Base-by-base conservation (phyloP, 2,113 vertebrate genomes). In the Lota lota region DNA sequence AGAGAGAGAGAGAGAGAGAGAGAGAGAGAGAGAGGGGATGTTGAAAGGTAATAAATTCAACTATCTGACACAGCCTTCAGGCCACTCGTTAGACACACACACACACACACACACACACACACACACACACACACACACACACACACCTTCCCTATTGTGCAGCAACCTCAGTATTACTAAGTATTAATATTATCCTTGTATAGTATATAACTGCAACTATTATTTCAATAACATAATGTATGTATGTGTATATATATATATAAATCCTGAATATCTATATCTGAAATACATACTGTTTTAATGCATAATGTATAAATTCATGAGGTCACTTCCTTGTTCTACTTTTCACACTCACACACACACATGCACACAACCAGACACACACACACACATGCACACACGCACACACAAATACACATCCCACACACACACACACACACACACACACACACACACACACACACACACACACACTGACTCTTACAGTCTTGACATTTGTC, bases 21-120 rank as follows among this genome's bases (percentile, higher is more conserved):
- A n/a, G 1, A 6, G 56, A n/a, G 56, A 20, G 68, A 77, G 36
- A 50, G 56, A 58, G 61, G 63, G 54, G 77, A 69, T 83, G 78
- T 79, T 50, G 63, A 73, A 70, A 64, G 68, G 75, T 81, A 78
- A 84, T 83, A 76, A 70, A 87, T 81, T 79, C 71, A 75, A 77
- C 76, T 65, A 65, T 79, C 59, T 79, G 78, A 81, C 75, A 79
- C 58, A 75, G 76, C 67, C 82, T 79, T 83, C 78, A 67, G 81
- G 85, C 76, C 69, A 61, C 80, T 83, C 85, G 81, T 83, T 87
- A 83, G 72, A 59, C 6, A 59, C 57, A 59, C 57, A 59, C 57
- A 58, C 56, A 58, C 56, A 58, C 56, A 58, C 56, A 58, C 56
- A 51, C 2, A 51, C 50, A 51, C 50, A 51, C 56, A 58, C 57